These are phyloP conservation scores for Gallirallus australis DNA, from an alignment of 2,797 vertebrate species.

Conservation along the genomic window DNA sequence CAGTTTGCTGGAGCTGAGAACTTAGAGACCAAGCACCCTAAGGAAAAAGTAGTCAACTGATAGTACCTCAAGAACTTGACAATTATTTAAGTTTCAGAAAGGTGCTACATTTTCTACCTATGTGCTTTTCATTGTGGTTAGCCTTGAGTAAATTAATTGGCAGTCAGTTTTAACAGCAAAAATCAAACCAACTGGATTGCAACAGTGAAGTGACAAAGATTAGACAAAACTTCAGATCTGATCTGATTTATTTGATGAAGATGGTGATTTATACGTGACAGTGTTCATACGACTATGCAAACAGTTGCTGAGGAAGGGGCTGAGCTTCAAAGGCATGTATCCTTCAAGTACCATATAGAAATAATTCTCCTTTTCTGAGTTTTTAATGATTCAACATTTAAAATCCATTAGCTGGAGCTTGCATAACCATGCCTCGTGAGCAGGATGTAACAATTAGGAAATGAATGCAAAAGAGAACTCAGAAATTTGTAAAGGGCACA, in stretches of 20 bases:
- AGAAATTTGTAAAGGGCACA: neutral
- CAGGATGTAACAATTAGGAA: neutral
- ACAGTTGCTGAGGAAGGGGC: neutral
- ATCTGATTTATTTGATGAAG: neutral
- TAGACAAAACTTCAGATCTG: neutral
- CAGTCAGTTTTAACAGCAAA: neutral
- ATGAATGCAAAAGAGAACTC: neutral
- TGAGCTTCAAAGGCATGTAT: neutral
- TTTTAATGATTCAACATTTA: neutral
- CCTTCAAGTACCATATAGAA: neutral
- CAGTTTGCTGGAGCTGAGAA: neutral
- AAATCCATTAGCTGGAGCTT: neutral
- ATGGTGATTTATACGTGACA: neutral
- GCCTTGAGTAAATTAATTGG: neutral
- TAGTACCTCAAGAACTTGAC: neutral
- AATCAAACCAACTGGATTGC: neutral
- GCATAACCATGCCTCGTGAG: accelerated
- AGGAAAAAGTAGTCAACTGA: neutral
- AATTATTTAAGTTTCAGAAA: neutral
- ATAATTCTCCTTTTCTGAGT: neutral
- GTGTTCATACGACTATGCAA: neutral
- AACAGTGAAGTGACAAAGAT: neutral
- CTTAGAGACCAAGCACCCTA: neutral
- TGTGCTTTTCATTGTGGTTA: neutral
- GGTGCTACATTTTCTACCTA: neutral